Evolutionary conservation across 2,113 vertebrate species (phyloP).

Genomic region (Athene noctua): DNA sequence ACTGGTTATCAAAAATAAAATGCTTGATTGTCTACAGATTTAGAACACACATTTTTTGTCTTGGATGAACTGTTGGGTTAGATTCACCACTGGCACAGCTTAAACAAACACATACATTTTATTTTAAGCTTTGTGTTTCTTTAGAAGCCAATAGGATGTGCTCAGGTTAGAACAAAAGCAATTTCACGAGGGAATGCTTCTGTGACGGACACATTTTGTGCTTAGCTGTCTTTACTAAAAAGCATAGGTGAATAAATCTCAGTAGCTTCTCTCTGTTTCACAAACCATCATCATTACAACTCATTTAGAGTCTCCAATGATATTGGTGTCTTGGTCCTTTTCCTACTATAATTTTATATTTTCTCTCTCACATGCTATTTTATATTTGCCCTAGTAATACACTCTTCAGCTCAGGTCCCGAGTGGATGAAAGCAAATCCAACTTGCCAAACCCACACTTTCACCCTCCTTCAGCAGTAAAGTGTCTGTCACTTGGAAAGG

Average conservation of each 20-base stretch:
- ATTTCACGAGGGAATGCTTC: background rate
- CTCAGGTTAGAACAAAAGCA: slow-evolving; percentile 21
- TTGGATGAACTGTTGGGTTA: background rate
- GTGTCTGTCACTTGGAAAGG: background rate
- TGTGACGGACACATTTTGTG: background rate
- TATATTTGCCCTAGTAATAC: background rate
- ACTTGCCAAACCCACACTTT: background rate
- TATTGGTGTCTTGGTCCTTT: background rate
- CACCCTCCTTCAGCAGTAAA: background rate
- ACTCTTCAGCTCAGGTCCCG: background rate
- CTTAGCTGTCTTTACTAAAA: background rate
- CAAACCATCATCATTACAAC: background rate
- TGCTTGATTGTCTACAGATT: slow-evolving; percentile 34
- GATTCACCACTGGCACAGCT: background rate
- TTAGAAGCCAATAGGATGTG: background rate
- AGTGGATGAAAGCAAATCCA: background rate
- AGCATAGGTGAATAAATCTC: background rate
- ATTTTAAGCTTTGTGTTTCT: slow-evolving; percentile 7
- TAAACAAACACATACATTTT: slow-evolving; percentile 38
- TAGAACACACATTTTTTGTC: background rate
- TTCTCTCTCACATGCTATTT: background rate
- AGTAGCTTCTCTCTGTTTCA: background rate
- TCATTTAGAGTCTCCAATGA: background rate
- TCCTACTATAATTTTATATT: background rate
- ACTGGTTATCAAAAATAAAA: slow-evolving; percentile 61